phyloP scores from a whole-genome alignment of 64 coral and sea anemone species.

The Porites australiensis region DNA sequence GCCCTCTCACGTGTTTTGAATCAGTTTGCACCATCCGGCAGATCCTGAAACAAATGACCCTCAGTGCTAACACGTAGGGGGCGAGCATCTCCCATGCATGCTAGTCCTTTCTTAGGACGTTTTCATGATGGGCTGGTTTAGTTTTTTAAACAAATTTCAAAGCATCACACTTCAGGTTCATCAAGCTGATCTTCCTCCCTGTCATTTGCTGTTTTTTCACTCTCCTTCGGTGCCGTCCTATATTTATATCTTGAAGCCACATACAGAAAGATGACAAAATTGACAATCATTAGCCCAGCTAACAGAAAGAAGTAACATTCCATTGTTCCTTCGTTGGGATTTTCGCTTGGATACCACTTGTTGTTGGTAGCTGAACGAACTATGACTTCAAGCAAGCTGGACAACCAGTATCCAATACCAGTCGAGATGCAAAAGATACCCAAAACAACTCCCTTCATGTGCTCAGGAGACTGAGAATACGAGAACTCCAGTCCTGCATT shows the following conservation, averaged over 20 bases:
- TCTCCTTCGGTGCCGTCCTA: background rate
- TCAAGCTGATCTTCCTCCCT: too few species aligned
- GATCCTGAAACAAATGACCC: too few species aligned
- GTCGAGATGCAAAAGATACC: slow-evolving; percentile 52
- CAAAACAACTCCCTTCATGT: slow-evolving; percentile 78
- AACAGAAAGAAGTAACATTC: slow-evolving; percentile 86
- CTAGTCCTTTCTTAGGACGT: too few species aligned
- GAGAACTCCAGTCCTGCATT: slow-evolving; percentile 81
- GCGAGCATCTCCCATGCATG: too few species aligned
- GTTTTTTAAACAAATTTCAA: too few species aligned
- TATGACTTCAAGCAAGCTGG: slow-evolving; percentile 62
- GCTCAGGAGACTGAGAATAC: slow-evolving; percentile 75
- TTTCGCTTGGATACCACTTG: slow-evolving; percentile 75
- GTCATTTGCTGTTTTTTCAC: too few species aligned
- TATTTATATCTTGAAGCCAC: slow-evolving; percentile 73
- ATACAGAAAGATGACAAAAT: slow-evolving; percentile 74
- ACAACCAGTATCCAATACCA: slow-evolving; percentile 67
- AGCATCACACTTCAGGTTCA: too few species aligned
- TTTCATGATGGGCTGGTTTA: too few species aligned
- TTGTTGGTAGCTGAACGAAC: slow-evolving; percentile 54
- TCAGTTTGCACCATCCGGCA: too few species aligned
- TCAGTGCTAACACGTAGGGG: too few species aligned
- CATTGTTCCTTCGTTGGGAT: slow-evolving; percentile 67
- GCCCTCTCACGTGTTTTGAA: too few species aligned
- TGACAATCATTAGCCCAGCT: slow-evolving; percentile 64